Conservation (phyloP, 2,113 vertebrate species). For the human (Homo sapiens) region DNA sequence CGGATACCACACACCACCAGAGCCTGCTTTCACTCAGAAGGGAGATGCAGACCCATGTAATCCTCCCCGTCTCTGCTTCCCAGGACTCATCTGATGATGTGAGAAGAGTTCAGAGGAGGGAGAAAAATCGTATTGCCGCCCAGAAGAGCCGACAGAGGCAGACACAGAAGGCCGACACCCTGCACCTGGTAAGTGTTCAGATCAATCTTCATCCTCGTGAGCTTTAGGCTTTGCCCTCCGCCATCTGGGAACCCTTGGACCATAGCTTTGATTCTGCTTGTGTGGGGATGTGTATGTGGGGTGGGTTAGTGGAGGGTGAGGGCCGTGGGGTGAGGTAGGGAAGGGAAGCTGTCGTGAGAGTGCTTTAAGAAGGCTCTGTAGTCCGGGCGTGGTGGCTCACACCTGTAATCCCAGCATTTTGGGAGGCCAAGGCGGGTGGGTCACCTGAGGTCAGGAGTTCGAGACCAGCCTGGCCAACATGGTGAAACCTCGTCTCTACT, state of each 20-base stretch:
- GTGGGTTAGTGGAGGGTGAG: neutral
- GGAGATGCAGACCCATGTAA: neutral
- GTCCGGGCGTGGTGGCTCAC: too few relatives aligned
- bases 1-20: accelerated
- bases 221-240: conserved; percentile 63
- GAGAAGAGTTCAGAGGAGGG: conserved; percentile 95
- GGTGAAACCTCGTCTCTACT: too few relatives aligned
- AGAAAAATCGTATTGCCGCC: conserved; percentile 98
- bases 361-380: neutral
- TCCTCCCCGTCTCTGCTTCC: conserved; percentile 31
- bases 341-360: neutral
- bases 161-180: conserved; percentile 96
- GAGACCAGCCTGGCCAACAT: too few relatives aligned
- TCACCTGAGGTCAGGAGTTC: too few relatives aligned
- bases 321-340: neutral
- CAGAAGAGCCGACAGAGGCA: conserved; percentile 98
- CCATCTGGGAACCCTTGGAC: neutral
- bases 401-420: too few relatives aligned
- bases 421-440: too few relatives aligned
- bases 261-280: neutral
- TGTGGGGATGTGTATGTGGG: accelerated
- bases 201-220: neutral
- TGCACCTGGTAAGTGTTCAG: conserved; percentile 93
- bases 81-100: conserved; percentile 94
- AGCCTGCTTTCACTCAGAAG: neutral